Conservation (phyloP, 92 coral and sea anemone genomes). For the Epizoanthus fatuus region DNA sequence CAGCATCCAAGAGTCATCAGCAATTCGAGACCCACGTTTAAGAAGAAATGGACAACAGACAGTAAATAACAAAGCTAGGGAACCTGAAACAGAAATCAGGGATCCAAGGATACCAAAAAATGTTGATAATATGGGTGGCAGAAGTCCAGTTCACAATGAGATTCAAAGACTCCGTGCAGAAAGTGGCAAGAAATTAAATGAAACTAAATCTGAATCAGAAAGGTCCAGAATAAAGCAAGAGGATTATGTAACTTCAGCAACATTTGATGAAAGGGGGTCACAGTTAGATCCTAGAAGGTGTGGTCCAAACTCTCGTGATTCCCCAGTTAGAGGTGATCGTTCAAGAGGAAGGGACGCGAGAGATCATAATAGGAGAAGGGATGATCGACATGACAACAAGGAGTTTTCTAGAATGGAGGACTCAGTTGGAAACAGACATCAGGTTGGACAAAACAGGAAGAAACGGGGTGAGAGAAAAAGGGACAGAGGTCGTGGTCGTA, state of each 20-base stretch:
- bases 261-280: conserved; percentile 21
- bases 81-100: conserved; percentile 22
- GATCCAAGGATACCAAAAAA: conserved; percentile 24
- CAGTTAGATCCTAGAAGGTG: conserved; percentile 15
- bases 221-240: background rate
- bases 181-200: background rate
- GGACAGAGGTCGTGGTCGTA: conserved; percentile 50
- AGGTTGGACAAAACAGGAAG: conserved; percentile 18
- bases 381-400: background rate
- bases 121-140: conserved; percentile 9
- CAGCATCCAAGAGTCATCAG: conserved; percentile 21
- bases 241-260: background rate
- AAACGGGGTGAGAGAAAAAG: conserved; percentile 38
- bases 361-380: conserved; percentile 21
- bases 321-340: background rate
- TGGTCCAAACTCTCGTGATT: background rate
- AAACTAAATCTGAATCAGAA: conserved; percentile 18
- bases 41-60: conserved; percentile 78
- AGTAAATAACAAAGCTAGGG: conserved; percentile 8
- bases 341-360: background rate
- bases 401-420: conserved; percentile 4
- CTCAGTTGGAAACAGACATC: background rate
- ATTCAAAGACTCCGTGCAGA: background rate
- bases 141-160: conserved; percentile 34
- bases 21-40: conserved; percentile 84